These are phyloP conservation scores for Paguma larvata DNA, from an alignment of 2,797 vertebrate species.

Conservation along the genomic window DNA sequence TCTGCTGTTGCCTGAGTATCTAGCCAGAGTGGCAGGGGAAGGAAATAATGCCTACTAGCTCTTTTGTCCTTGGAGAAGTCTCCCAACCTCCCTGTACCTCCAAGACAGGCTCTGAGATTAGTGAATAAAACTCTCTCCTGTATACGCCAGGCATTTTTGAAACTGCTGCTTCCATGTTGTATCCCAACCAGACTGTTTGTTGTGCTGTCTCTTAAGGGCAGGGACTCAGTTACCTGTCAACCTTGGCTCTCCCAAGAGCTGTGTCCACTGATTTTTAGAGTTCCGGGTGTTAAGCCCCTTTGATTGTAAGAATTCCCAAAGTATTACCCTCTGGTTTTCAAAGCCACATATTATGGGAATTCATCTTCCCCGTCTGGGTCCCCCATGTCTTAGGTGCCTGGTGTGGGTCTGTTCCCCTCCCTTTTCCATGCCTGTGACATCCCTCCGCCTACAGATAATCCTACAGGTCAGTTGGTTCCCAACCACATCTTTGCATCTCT, in stretches of 20 bases:
- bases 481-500: neutral
- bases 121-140: too few species aligned
- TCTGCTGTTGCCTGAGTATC: too few species aligned
- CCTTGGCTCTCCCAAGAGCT: neutral
- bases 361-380: neutral
- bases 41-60: too few species aligned
- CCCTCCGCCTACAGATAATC: neutral
- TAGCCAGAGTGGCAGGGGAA: too few species aligned
- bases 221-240: neutral
- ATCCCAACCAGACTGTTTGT: neutral
- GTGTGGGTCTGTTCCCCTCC: neutral
- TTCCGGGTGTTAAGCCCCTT: neutral
- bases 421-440: neutral
- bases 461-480: neutral
- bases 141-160: too few species aligned
- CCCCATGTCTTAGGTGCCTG: neutral
- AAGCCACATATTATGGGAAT: neutral
- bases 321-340: neutral
- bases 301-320: neutral
- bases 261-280: neutral
- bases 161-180: neutral
- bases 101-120: too few species aligned
- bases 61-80: too few species aligned
- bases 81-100: too few species aligned
- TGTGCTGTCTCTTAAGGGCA: neutral